Conservation (phyloP, 2,113 vertebrate species). For the Corythaixoides concolor region DNA sequence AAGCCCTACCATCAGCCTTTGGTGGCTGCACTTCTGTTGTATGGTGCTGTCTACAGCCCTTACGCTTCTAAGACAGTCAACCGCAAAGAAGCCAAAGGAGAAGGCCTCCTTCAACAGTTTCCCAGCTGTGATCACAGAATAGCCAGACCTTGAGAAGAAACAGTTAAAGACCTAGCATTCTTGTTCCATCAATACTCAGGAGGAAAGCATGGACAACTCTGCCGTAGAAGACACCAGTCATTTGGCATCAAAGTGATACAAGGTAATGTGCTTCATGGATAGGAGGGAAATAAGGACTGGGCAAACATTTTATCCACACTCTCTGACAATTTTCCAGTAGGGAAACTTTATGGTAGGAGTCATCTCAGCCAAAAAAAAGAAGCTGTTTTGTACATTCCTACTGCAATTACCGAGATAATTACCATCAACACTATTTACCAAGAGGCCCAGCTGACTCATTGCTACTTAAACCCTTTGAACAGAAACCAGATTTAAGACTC, state of each 20-base stretch:
- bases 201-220: not conserved
- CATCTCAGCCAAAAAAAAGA: not conserved
- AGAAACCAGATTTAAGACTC: not conserved
- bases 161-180: not conserved
- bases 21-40: not conserved
- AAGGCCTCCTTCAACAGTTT: not conserved
- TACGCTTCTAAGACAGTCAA: not conserved
- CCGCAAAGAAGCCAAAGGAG: not conserved
- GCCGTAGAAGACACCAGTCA: not conserved
- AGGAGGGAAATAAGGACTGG: not conserved
- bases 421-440: not conserved
- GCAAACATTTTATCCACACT: not conserved
- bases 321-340: not conserved
- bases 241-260: not conserved
- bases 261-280: not conserved
- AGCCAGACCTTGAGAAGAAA: too few species aligned
- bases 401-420: not conserved
- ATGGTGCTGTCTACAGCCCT: not conserved
- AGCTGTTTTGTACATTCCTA: not conserved
- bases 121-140: not conserved
- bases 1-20: not conserved
- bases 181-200: not conserved
- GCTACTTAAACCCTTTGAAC: not conserved
- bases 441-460: not conserved
- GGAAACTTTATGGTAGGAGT: not conserved